Conservation (phyloP, 1,140 invertebrate genomes). For the Branchinecta lindahli region DNA sequence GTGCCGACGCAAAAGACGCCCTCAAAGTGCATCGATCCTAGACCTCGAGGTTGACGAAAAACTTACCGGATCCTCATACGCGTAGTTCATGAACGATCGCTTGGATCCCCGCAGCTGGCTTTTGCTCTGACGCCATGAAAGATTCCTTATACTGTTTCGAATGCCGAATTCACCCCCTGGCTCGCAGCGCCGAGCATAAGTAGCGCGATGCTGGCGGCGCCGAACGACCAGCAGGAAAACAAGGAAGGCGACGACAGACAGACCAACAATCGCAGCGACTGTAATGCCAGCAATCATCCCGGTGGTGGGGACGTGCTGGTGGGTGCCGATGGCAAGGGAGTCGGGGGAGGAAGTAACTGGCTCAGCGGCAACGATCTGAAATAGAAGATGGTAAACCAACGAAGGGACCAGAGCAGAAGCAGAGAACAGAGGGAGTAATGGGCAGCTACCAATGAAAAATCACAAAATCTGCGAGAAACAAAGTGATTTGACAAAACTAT, state of each 20-base stretch:
- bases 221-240: slow-evolving; percentile 46
- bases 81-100: slow-evolving; percentile 72
- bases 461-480: too few species aligned
- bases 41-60: neutral
- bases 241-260: neutral
- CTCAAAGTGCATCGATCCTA: neutral
- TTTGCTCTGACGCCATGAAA: slow-evolving; percentile 42
- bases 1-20: neutral
- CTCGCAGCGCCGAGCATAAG: slow-evolving; percentile 66
- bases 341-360: neutral
- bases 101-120: slow-evolving; percentile 45
- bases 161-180: slow-evolving; percentile 74
- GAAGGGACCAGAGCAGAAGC: too few species aligned
- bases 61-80: slow-evolving; percentile 72
- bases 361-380: neutral
- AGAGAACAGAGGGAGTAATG: too few species aligned
- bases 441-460: too few species aligned
- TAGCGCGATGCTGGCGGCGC: slow-evolving; percentile 45
- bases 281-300: slow-evolving; percentile 2
- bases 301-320: neutral
- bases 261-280: neutral
- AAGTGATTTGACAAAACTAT: too few species aligned
- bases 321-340: neutral
- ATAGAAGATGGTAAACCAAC: too few species aligned
- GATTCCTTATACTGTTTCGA: slow-evolving; percentile 47